A percentile compares a stretch with the other conserved stretches of the same genome.
Evolutionary conservation across 2,797 vertebrate species (phyloP).

Genomic region (Lithobates pipiens): DNA sequence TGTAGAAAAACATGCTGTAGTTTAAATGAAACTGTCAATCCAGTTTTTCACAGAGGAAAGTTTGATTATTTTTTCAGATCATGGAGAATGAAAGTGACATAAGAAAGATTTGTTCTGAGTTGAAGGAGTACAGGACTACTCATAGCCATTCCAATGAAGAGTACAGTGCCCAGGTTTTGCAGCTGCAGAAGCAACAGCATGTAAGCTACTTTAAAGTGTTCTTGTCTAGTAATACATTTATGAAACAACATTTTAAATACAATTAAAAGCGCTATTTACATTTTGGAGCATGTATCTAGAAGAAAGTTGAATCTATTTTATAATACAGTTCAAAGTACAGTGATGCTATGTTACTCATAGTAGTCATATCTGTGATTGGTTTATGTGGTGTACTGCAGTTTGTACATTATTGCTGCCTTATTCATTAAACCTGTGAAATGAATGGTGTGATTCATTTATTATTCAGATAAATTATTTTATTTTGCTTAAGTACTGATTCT

Average conservation of each 20-base stretch:
- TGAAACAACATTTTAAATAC: neutral
- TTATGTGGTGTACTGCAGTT: too few species aligned
- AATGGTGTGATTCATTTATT: too few species aligned
- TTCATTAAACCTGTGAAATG: too few species aligned
- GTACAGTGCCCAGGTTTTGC: conserved; percentile 64
- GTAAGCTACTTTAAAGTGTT: conserved; percentile 54
- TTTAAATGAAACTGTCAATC: neutral
- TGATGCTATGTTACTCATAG: neutral
- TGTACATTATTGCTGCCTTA: too few species aligned
- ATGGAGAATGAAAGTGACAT: conserved; percentile 62
- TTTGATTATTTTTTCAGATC: conserved; percentile 48
- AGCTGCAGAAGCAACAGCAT: conserved; percentile 67
- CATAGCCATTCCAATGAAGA: conserved; percentile 71
- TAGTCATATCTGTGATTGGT: too few species aligned
- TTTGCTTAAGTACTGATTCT: too few species aligned
- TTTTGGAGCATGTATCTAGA: too few species aligned
- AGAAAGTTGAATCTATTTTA: too few species aligned
- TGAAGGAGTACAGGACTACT: conserved; percentile 64
- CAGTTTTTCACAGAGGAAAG: neutral
- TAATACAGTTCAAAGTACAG: neutral
- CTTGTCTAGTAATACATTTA: neutral
- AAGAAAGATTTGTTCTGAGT: conserved; percentile 64
- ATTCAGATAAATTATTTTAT: too few species aligned
- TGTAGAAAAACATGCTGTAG: neutral
- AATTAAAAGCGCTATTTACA: neutral